A percentile compares a stretch with the other conserved stretches of the same genome.
phyloP scores from a whole-genome alignment of 64 coral and sea anemone species.

The Pocillopora verrucosa region DNA sequence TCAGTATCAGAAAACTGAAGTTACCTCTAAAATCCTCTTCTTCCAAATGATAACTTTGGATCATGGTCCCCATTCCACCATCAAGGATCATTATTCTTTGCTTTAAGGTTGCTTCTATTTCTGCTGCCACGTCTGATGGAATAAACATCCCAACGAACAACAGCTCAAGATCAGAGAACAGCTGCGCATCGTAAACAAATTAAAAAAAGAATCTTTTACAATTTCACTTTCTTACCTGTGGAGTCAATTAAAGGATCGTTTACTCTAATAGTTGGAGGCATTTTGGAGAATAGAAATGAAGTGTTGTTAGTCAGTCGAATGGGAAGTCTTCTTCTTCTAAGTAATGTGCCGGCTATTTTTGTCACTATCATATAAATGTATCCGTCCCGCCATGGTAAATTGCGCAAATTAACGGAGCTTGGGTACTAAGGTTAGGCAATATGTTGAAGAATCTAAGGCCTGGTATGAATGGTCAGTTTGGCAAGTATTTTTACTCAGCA shows the following conservation, averaged over 20 bases:
- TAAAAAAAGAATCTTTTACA: not conserved
- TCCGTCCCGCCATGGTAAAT: constrained; percentile 3
- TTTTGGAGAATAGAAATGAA: not conserved
- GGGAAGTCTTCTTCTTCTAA: not conserved
- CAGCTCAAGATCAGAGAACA: not conserved
- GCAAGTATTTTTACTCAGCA: not conserved
- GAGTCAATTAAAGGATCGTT: not conserved
- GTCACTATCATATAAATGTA: constrained; percentile 1
- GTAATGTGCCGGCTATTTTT: not conserved
- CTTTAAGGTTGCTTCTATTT: constrained; percentile 70
- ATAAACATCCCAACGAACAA: not conserved
- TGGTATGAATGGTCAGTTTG: not conserved
- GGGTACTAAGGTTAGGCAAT: constrained; percentile 5
- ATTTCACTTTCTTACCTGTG: not conserved
- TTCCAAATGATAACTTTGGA: constrained; percentile 84
- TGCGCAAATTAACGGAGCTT: not conserved
- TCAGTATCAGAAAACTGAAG: not conserved
- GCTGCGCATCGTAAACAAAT: no score
- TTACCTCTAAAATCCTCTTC: constrained; percentile 85
- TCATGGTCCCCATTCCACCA: constrained; percentile 99
- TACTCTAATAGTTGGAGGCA: constrained; percentile 41
- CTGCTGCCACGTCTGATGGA: constrained; percentile 53
- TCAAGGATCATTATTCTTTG: constrained; percentile 96
- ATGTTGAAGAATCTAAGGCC: not conserved
- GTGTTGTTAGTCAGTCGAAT: not conserved